Evolutionary conservation across 2,797 vertebrate genomes (phyloP).

Genomic region (Lepilemur septentrionalis): DNA sequence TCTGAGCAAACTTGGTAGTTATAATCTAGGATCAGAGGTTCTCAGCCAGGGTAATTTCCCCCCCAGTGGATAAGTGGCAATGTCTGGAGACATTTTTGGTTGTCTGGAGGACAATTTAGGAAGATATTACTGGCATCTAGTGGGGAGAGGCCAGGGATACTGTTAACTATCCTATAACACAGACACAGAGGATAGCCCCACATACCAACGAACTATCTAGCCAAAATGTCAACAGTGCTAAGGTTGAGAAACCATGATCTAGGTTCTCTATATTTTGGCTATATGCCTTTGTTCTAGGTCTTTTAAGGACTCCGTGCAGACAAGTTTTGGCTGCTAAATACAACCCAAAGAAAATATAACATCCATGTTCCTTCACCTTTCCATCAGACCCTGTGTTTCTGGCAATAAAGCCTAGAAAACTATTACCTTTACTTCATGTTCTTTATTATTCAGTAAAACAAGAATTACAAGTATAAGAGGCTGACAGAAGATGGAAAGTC

Average conservation of each 20-base stretch:
- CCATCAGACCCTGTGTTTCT: background rate
- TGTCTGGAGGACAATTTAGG: background rate
- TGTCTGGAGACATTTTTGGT: background rate
- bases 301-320: background rate
- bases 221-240: background rate
- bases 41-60: background rate
- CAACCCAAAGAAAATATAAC: background rate
- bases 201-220: background rate
- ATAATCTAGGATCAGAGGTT: background rate
- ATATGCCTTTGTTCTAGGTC: background rate
- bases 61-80: background rate
- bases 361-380: background rate
- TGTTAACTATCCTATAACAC: background rate
- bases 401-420: conserved; percentile 35
- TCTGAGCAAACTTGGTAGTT: background rate
- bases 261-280: background rate
- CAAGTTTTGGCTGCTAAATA: background rate
- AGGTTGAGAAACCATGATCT: background rate
- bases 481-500: background rate
- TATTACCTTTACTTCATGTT: background rate
- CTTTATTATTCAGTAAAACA: conserved; percentile 42
- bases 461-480: background rate
- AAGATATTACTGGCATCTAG: background rate
- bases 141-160: background rate
- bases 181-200: background rate